phyloP scores from a whole-genome alignment of 2,113 vertebrate genomes.

The Perca flavescens region DNA sequence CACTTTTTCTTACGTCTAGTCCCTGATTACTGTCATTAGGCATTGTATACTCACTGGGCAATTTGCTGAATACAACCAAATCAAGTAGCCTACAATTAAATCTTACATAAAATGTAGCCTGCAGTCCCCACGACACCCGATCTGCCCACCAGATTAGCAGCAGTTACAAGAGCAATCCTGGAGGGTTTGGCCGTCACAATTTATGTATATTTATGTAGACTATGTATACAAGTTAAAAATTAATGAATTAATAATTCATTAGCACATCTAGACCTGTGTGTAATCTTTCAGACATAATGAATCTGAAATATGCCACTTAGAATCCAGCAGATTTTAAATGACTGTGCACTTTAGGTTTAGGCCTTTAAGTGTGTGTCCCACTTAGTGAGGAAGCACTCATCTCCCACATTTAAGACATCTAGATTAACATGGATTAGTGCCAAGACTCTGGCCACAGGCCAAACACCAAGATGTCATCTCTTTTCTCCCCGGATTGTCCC shows the following conservation, averaged over 20 bases:
- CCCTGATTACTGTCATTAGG: background rate
- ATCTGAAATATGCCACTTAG: conserved; percentile 48
- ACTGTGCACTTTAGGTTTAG: conserved; percentile 65
- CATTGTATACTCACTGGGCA: background rate
- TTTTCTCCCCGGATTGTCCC: conserved; percentile 39
- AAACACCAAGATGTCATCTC: conserved; percentile 70
- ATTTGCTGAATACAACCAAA: conserved; percentile 11
- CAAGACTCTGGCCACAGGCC: conserved; percentile 73
- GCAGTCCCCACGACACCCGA: background rate
- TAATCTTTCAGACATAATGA: conserved; percentile 14
- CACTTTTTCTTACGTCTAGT: background rate
- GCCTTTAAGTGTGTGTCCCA: conserved; percentile 74
- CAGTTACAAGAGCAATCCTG: background rate
- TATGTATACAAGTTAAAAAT: background rate
- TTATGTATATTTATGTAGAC: background rate
- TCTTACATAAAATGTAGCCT: background rate
- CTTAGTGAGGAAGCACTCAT: conserved; percentile 71
- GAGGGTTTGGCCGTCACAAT: background rate
- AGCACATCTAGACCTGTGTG: conserved; percentile 1
- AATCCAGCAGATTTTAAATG: conserved; percentile 49
- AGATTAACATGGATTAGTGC: conserved; percentile 84
- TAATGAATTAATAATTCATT: background rate
- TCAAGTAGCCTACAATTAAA: conserved; percentile 13
- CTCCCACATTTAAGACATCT: conserved; percentile 80
- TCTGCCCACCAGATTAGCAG: background rate